Evolutionary conservation across 2,797 vertebrate genomes (phyloP).

Genomic region (Allobates femoralis): DNA sequence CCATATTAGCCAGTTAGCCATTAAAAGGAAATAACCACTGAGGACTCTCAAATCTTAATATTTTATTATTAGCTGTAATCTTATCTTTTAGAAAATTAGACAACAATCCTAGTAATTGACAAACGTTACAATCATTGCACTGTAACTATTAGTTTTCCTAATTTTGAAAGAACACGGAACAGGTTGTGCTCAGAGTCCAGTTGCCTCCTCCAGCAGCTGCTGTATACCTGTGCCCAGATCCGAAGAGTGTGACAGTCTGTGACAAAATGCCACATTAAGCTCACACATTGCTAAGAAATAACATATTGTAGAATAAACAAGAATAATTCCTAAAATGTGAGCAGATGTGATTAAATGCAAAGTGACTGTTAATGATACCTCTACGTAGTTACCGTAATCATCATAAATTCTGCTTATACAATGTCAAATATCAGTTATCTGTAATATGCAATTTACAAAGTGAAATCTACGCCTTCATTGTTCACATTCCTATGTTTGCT

Average conservation of each 20-base stretch:
- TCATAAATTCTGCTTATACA: not conserved
- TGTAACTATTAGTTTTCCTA: not conserved
- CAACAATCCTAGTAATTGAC: not conserved
- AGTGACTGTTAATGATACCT: not conserved
- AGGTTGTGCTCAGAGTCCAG: constrained; percentile 21
- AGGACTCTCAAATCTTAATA: no score
- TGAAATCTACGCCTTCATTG: not conserved
- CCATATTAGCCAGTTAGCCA: no score
- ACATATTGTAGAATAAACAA: constrained; percentile 34
- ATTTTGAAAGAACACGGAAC: constrained; percentile 20
- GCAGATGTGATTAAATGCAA: constrained; percentile 31
- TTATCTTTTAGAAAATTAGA: not conserved
- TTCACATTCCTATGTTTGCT: not conserved
- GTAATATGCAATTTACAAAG: not conserved
- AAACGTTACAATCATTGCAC: not conserved
- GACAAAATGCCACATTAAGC: constrained; percentile 34
- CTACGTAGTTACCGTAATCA: not conserved
- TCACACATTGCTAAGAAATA: constrained; percentile 17
- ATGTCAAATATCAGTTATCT: not conserved
- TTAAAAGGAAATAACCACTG: no score
- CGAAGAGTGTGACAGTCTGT: constrained; percentile 10
- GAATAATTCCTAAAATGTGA: constrained; percentile 6
- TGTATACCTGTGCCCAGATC: constrained; percentile 8
- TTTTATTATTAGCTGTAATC: no score
- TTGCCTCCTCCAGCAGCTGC: constrained; percentile 25